Conservation (phyloP, 1,140 invertebrate species). For the Semibalanus balanoides region DNA sequence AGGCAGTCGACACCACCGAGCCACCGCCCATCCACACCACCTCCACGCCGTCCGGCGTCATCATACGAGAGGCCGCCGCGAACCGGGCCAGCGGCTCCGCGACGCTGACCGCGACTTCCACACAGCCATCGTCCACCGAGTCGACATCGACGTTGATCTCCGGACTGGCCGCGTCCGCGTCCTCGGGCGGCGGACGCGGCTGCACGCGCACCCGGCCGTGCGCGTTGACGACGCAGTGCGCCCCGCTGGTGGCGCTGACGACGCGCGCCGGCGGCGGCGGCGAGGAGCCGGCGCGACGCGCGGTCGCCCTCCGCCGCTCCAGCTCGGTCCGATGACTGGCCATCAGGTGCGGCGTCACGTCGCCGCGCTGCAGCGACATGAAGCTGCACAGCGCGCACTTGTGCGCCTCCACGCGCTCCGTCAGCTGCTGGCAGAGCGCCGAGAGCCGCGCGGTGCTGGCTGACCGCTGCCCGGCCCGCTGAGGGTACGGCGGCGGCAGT, state of each 20-base stretch:
- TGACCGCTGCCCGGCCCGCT: neutral
- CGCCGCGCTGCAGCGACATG: neutral
- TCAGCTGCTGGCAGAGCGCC: neutral
- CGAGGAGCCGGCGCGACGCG: no score
- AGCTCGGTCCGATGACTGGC: neutral
- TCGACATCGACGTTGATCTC: neutral
- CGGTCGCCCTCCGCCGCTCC: neutral
- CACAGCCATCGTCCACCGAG: neutral
- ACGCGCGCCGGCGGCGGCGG: neutral
- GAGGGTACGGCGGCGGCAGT: neutral
- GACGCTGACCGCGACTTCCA: neutral
- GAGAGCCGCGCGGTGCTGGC: neutral
- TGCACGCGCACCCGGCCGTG: neutral
- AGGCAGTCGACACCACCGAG: neutral
- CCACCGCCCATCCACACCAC: neutral
- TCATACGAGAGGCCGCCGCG: no score
- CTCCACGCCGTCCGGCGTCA: neutral
- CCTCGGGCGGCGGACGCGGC: no score
- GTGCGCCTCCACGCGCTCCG: neutral
- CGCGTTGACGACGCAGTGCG: neutral
- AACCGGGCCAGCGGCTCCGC: neutral
- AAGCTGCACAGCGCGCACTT: neutral
- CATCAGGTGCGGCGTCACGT: neutral
- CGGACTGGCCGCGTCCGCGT: neutral
- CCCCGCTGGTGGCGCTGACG: neutral